These are phyloP conservation scores for Xerus rutilus DNA, from an alignment of 2,797 vertebrate genomes.

Conservation along the genomic window DNA sequence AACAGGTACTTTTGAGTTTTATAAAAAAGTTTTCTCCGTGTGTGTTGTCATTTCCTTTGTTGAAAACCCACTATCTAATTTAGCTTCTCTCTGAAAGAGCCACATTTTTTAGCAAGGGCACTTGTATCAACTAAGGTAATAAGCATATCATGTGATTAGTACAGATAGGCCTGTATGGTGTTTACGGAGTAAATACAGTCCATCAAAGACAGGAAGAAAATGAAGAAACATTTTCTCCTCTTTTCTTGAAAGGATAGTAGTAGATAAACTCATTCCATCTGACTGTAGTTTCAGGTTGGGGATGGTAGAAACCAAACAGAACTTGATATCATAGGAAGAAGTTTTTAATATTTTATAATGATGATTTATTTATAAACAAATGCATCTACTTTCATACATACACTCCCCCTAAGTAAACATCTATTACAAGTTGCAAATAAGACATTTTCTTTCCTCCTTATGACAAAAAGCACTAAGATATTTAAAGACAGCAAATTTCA, in stretches of 20 bases:
- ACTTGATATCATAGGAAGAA: slow-evolving; percentile 46
- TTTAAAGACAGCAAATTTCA: slow-evolving; percentile 62
- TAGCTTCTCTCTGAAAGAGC: slow-evolving; percentile 16
- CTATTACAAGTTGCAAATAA: slow-evolving; percentile 28
- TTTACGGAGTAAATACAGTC: slow-evolving; percentile 1
- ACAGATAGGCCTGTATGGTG: not conserved
- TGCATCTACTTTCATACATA: slow-evolving; percentile 29
- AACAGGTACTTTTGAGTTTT: slow-evolving; percentile 21
- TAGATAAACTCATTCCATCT: slow-evolving; percentile 35
- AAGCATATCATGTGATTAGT: slow-evolving; percentile 16
- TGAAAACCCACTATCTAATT: slow-evolving; percentile 37
- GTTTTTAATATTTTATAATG: slow-evolving; percentile 70
- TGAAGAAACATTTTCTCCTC: slow-evolving; percentile 15
- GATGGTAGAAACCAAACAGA: not conserved
- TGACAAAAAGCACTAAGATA: slow-evolving; percentile 44
- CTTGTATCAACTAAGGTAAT: slow-evolving; percentile 29
- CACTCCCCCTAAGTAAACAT: slow-evolving; percentile 10
- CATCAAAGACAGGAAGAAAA: not conserved
- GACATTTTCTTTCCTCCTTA: slow-evolving; percentile 37
- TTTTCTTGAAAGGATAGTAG: slow-evolving; percentile 9
- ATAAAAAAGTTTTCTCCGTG: slow-evolving; percentile 18
- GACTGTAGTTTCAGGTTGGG: not conserved
- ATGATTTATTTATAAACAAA: slow-evolving; percentile 74
- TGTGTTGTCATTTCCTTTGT: not conserved
- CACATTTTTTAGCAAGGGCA: slow-evolving; percentile 2